phyloP scores from a whole-genome alignment of 1,140 invertebrate species.

The Leptopilina clavipes region DNA sequence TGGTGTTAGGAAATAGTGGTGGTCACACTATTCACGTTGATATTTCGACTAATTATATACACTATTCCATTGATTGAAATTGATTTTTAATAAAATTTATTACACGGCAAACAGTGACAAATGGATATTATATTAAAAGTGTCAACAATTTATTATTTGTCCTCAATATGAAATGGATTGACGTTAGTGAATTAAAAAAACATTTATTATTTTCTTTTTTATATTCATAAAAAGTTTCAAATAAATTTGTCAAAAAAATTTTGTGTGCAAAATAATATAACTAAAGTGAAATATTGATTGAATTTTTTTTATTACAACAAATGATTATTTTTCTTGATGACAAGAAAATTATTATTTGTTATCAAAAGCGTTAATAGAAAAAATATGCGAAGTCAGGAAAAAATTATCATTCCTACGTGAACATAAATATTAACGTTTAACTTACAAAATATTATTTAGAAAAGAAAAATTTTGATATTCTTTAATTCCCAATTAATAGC shows the following conservation, averaged over 20 bases:
- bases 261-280: no score
- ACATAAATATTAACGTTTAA: background rate
- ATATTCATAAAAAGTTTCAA: no score
- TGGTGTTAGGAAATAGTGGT: constrained; percentile 59
- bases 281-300: no score
- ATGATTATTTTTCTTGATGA: background rate
- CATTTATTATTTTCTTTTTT: background rate
- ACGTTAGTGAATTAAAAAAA: background rate
- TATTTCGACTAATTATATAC: background rate
- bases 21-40: constrained; percentile 51
- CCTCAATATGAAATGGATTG: constrained; percentile 18
- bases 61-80: background rate
- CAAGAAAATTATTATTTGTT: background rate
- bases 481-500: background rate
- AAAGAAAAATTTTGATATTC: background rate
- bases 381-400: background rate
- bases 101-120: background rate
- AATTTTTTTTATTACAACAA: no score
- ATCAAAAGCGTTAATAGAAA: background rate
- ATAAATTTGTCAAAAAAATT: no score
- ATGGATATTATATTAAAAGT: background rate
- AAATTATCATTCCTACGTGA: background rate
- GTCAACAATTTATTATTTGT: background rate
- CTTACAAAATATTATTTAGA: background rate
- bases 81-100: background rate